Conservation (phyloP, 2,113 vertebrate genomes). For the Ovibos moschatus region DNA sequence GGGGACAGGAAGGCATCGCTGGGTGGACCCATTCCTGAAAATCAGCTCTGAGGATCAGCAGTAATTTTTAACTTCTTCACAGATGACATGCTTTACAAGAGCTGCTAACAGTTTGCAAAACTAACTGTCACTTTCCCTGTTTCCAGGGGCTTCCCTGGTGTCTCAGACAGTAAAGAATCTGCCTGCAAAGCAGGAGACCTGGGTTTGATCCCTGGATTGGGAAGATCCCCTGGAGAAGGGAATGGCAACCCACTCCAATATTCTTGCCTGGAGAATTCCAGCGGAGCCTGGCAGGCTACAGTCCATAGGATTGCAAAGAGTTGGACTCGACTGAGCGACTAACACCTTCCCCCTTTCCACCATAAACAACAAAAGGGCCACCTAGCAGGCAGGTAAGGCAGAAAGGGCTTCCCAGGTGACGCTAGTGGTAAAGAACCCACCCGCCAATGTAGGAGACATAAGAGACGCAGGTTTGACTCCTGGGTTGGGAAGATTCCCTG, state of each 20-base stretch:
- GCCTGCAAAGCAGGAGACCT: neutral
- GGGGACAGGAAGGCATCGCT: neutral
- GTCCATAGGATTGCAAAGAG: neutral
- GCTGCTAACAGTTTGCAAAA: slow-evolving; percentile 20
- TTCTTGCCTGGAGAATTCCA: neutral
- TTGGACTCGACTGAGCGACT: neutral
- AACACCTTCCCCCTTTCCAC: neutral
- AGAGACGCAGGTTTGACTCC: neutral
- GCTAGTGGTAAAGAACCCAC: neutral
- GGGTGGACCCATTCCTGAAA: neutral
- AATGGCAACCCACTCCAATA: neutral
- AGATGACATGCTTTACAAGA: neutral
- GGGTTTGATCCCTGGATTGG: neutral
- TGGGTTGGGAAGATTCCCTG: neutral
- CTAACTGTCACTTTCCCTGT: neutral
- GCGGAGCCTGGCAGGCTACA: neutral
- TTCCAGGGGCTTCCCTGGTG: neutral
- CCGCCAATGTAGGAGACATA: neutral
- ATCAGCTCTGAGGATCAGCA: neutral
- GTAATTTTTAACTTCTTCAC: neutral
- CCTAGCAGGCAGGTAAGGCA: neutral
- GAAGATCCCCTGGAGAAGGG: neutral
- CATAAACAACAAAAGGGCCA: neutral
- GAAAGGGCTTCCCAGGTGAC: neutral
- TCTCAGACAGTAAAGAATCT: neutral